A percentile compares a stretch with the other conserved stretches of the same genome.
These are phyloP conservation scores for Coregonus ussuriensis DNA, from an alignment of 2,797 vertebrate species.

Conservation along the genomic window DNA sequence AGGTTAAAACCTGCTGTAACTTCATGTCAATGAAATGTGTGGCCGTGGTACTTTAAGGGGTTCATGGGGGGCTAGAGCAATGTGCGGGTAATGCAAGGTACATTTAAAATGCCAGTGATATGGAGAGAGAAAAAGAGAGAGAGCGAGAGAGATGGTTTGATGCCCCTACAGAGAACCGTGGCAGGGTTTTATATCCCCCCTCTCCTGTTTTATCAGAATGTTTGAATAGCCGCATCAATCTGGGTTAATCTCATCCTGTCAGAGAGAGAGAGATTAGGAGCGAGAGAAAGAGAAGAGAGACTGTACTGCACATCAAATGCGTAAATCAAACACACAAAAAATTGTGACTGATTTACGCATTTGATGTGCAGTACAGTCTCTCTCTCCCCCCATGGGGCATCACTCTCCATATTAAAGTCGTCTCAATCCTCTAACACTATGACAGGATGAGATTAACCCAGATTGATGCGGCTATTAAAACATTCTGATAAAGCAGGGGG, in stretches of 20 bases:
- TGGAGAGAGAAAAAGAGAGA: background rate
- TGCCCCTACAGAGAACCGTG: background rate
- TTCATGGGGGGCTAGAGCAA: no score
- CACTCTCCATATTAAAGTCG: constrained; percentile 10
- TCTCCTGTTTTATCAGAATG: background rate
- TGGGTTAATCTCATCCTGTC: constrained; percentile 21
- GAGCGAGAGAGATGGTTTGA: no score
- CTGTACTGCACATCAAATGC: background rate
- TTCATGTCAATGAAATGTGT: no score
- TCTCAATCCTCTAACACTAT: background rate
- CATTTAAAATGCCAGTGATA: background rate
- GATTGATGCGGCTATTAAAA: constrained; percentile 15
- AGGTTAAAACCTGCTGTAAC: background rate
- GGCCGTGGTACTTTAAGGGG: no score
- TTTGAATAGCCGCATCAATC: constrained; percentile 13
- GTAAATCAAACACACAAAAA: no score
- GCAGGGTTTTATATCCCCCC: background rate
- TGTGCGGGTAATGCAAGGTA: background rate
- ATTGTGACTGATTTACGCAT: no score
- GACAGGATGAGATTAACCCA: constrained; percentile 21
- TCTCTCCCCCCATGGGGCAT: background rate
- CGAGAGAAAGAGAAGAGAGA: background rate
- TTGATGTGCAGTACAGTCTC: background rate
- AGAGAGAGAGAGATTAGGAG: background rate
- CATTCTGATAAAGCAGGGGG: background rate